Evolutionary conservation across 2,113 vertebrate species (phyloP), one percentile per base, ranked within the genome.

Genomic region (Corythoichthys haematopterus): DNA sequence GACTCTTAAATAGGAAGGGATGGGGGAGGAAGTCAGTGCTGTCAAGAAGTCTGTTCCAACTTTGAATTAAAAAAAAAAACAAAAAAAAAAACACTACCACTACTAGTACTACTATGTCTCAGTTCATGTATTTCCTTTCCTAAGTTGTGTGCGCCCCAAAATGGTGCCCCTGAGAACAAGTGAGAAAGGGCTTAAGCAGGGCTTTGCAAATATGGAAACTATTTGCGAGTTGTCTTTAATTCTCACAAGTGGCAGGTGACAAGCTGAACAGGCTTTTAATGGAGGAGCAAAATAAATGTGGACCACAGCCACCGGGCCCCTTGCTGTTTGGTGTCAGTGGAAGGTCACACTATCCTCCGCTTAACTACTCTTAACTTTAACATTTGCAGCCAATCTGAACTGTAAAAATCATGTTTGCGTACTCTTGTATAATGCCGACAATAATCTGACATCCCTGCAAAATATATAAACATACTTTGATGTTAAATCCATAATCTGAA

Each of bases 161-260:
- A 55, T 12, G 9, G 28, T 37, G 13, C 53, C 56, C 33, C 33
- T n/a, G 28, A 64, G 55, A 69, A 46, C 16, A 48, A 20, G 66
- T 4, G 11, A 48, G 47, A 64, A 64, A 4, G 16, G 65, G 58
- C 75, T 58, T 9, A 55, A 60, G 66, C 65, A 15, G 33, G 0
- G 51, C 16, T 2, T 51, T 36, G 16, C 56, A 58, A 87, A 85
- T 76, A 67, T 86, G 88, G 84, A 82, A 87, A 67, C 66, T 50
- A 75, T 89, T 87, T 78, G n/a, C 4, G 66, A 69, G 80, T 87
- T 90, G 81, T 79, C 71, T 83, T 85, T 87, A 81, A 89, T 87
- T 84, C 84, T 82, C 66, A 62, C 79, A 80, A 84, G 84, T 86
- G 84, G 78, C 87, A 84, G 80, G 85, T 83, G 86, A 85, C 76